A percentile compares a stretch with the other conserved stretches of the same genome.
Conservation (phyloP, 2,888 invertebrate genomes). For the Hirtodrosophila alboralis region DNA sequence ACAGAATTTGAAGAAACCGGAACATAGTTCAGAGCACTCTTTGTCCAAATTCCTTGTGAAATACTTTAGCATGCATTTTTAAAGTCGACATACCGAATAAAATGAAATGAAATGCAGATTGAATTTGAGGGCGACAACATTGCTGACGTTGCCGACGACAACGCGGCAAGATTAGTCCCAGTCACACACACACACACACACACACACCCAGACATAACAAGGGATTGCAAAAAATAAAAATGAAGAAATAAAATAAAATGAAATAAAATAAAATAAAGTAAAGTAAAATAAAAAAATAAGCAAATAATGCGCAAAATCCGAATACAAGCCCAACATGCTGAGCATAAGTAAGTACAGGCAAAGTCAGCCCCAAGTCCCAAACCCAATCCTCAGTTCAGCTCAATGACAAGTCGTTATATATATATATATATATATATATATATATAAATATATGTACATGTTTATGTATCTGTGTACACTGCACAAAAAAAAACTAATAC, state of each 20-base stretch:
- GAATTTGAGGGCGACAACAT: slow-evolving; percentile 61
- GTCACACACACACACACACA: slow-evolving; percentile 12
- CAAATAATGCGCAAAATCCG: slow-evolving; percentile 62
- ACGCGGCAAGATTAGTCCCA: slow-evolving; percentile 55
- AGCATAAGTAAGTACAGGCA: slow-evolving; percentile 21
- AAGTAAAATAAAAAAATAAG: slow-evolving; percentile 41
- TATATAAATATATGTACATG: not conserved
- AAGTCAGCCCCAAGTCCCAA: slow-evolving; percentile 26
- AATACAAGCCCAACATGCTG: slow-evolving; percentile 32
- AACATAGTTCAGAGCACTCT: too few relatives aligned
- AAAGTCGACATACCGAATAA: slow-evolving; percentile 25
- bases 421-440: not conserved
- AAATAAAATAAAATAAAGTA: too few relatives aligned
- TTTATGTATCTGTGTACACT: not conserved
- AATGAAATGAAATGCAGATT: slow-evolving; percentile 71
- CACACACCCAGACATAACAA: slow-evolving; percentile 10
- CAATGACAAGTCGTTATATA: slow-evolving; percentile 25
- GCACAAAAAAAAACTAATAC: not conserved
- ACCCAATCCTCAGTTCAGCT: slow-evolving; percentile 29
- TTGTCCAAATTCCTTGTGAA: slow-evolving; percentile 2
- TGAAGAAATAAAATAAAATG: not conserved
- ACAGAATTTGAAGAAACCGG: too few relatives aligned
- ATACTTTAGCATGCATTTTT: slow-evolving; percentile 17
- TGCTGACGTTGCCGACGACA: slow-evolving; percentile 54
- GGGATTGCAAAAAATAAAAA: slow-evolving; percentile 5